phyloP scores from a whole-genome alignment of 2,888 invertebrate species.

The Pollenia griseotomentosa region DNA sequence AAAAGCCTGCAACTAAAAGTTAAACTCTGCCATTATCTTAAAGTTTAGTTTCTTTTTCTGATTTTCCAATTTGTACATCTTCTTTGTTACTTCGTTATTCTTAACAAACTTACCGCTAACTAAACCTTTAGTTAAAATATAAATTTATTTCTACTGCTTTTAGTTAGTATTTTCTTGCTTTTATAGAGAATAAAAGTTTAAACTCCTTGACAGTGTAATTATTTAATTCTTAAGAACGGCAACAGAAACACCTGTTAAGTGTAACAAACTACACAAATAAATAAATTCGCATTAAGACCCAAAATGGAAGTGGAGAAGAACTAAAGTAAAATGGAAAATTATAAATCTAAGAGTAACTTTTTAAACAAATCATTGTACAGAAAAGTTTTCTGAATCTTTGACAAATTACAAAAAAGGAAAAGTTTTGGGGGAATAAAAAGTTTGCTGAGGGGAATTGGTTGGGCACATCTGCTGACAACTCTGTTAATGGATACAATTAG shows the following conservation, averaged over 20 bases:
- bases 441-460: background rate
- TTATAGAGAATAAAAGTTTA: slow-evolving; percentile 24
- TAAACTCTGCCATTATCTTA: too few relatives aligned
- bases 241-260: slow-evolving; percentile 38
- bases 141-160: background rate
- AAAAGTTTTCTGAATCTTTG: slow-evolving; percentile 24
- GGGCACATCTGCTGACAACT: background rate
- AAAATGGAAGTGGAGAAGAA: background rate
- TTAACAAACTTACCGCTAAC: too few relatives aligned
- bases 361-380: slow-evolving; percentile 1
- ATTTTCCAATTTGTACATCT: too few relatives aligned
- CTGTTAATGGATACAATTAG: background rate
- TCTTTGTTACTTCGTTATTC: too few relatives aligned
- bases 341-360: slow-evolving; percentile 22
- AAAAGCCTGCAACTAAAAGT: too few relatives aligned
- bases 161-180: background rate
- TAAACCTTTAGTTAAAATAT: background rate
- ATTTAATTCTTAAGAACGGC: slow-evolving; percentile 35
- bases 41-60: too few relatives aligned
- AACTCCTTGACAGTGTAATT: slow-evolving; percentile 53
- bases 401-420: background rate
- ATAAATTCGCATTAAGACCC: slow-evolving; percentile 33
- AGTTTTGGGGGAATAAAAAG: background rate
- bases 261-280: slow-evolving; percentile 17
- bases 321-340: slow-evolving; percentile 15